Evolutionary conservation across 2,888 invertebrate species (phyloP).

Genomic region (Diogma glabrata): DNA sequence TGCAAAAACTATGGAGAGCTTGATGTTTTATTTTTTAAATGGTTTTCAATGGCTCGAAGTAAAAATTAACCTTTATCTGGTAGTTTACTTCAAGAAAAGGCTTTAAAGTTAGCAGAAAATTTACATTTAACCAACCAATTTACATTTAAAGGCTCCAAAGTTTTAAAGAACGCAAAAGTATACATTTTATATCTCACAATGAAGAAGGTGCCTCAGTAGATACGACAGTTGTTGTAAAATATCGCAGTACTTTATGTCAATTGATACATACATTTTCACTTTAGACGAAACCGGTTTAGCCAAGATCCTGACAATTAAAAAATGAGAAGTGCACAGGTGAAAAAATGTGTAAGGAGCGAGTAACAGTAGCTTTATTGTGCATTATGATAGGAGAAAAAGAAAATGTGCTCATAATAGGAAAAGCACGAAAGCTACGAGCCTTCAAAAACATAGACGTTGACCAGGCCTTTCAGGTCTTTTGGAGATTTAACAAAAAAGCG

Average conservation of each 20-base stretch:
- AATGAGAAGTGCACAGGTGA: neutral
- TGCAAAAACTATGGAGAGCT: no score
- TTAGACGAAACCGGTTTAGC: neutral
- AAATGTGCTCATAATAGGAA: neutral
- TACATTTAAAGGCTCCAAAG: no score
- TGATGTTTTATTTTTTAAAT: no score
- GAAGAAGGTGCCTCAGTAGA: neutral
- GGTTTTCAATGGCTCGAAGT: no score
- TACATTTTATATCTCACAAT: no score
- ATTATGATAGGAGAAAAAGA: slow-evolving; percentile 2
- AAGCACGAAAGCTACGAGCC: neutral
- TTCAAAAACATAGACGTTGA: neutral
- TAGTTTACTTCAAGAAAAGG: no score
- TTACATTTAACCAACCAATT: no score
- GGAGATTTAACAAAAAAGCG: neutral
- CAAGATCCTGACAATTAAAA: neutral
- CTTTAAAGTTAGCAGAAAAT: no score
- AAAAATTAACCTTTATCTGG: no score
- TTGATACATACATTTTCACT: neutral
- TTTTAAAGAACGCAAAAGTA: no score
- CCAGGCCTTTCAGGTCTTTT: neutral
- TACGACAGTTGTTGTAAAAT: neutral
- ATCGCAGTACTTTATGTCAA: neutral
- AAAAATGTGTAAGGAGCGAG: neutral
- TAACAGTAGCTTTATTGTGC: no score